phyloP scores from a whole-genome alignment of 2,888 invertebrate genomes.

The Monoplex corrugatus region DNA sequence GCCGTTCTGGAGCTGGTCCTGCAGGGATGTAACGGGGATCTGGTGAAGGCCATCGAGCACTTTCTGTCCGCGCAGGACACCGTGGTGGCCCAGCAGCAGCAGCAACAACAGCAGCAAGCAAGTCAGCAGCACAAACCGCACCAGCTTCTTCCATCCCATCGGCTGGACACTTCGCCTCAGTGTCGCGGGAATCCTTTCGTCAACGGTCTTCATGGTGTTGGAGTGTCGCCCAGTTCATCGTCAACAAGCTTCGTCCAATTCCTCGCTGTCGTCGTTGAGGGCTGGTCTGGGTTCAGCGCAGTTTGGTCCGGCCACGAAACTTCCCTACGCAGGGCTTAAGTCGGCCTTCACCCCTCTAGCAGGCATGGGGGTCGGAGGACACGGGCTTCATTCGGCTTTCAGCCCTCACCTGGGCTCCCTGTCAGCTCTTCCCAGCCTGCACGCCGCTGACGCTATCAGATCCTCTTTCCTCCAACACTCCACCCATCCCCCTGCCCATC shows the following conservation, averaged over 20 bases:
- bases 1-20: slow-evolving; percentile 94
- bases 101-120: slow-evolving; percentile 47
- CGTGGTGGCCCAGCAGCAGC: slow-evolving; percentile 72
- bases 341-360: slow-evolving; percentile 81
- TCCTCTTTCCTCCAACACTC: slow-evolving; percentile 46
- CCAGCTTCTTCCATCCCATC: not conserved
- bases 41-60: slow-evolving; percentile 94
- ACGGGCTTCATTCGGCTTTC: slow-evolving; percentile 76
- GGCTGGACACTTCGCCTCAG: not conserved
- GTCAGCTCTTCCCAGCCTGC: slow-evolving; percentile 51
- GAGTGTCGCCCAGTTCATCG: slow-evolving; percentile 58
- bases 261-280: slow-evolving; percentile 32
- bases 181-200: slow-evolving; percentile 43
- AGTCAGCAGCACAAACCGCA: slow-evolving; percentile 19
- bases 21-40: slow-evolving; percentile 94
- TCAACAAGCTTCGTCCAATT: not conserved
- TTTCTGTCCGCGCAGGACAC: slow-evolving; percentile 84
- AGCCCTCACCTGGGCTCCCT: slow-evolving; percentile 68
- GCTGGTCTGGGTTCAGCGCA: slow-evolving; percentile 10
- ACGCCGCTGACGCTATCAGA: slow-evolving; percentile 47
- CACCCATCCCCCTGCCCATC: slow-evolving; percentile 22
- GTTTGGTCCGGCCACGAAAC: slow-evolving; percentile 49
- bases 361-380: slow-evolving; percentile 50
- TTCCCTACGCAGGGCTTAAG: slow-evolving; percentile 69
- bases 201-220: slow-evolving; percentile 40